Conservation (phyloP, 2,888 invertebrate genomes). For the Tipula helvola region DNA sequence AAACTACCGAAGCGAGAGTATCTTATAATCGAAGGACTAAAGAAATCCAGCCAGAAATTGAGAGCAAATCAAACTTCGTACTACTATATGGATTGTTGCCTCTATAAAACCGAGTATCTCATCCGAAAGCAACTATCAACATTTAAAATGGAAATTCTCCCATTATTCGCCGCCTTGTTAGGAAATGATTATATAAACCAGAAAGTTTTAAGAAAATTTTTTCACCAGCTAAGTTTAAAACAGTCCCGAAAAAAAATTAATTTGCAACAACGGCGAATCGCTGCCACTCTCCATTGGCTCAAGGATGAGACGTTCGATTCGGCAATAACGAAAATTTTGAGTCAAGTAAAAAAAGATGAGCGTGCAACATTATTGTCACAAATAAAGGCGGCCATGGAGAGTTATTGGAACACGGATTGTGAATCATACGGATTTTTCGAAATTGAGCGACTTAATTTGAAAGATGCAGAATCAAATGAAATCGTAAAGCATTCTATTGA, state of each 20-base stretch:
- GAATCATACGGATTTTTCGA: conserved; percentile 45
- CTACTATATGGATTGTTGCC: conserved; percentile 44
- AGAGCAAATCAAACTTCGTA: conserved; percentile 15
- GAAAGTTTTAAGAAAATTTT: conserved; percentile 56
- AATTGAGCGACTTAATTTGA: neutral
- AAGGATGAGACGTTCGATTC: conserved; percentile 54
- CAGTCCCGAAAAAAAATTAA: conserved; percentile 34
- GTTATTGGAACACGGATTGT: conserved; percentile 48
- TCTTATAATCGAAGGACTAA: conserved; percentile 7
- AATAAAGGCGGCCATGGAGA: conserved; percentile 49
- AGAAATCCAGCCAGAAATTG: conserved; percentile 19
- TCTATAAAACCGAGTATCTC: conserved; percentile 61
- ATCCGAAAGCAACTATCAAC: conserved; percentile 42
- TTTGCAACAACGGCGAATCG: conserved; percentile 55
- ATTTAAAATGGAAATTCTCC: conserved; percentile 52
- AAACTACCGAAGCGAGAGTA: neutral
- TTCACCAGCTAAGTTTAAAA: conserved; percentile 42
- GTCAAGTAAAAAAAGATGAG: conserved; percentile 43
- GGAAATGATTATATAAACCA: conserved; percentile 82
- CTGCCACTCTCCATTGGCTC: conserved; percentile 63
- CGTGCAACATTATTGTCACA: conserved; percentile 41
- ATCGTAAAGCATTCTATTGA: neutral
- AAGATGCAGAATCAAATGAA: neutral
- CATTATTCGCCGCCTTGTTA: conserved; percentile 66
- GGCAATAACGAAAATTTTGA: conserved; percentile 54